Conservation (phyloP, 2,113 vertebrate species). For the Tylochromis polylepis region DNA sequence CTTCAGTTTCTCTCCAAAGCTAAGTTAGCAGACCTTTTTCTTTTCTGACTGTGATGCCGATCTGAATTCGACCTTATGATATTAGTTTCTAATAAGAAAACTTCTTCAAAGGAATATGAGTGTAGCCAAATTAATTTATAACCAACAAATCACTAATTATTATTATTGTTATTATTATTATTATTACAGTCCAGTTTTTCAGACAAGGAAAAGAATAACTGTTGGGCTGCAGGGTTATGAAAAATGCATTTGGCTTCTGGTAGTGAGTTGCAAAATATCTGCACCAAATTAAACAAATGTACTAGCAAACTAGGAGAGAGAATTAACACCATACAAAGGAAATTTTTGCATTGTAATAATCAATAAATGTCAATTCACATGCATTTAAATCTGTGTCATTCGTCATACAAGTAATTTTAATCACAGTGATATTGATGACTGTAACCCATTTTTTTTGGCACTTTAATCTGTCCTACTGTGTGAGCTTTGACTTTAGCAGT, state of each 20-base stretch:
- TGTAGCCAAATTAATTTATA: not conserved
- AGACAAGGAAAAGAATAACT: not conserved
- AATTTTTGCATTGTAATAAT: not conserved
- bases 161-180: rapidly evolving
- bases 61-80: not conserved
- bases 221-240: not conserved
- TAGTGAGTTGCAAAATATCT: no score
- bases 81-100: not conserved
- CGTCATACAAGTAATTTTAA: not conserved
- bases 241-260: not conserved
- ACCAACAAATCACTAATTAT: not conserved
- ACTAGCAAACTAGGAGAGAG: not conserved
- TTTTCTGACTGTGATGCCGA: not conserved
- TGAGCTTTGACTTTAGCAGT: no score
- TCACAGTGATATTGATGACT: not conserved
- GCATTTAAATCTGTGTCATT: not conserved
- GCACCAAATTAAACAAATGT: not conserved
- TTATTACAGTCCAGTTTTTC: not conserved
- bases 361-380: not conserved
- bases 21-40: not conserved
- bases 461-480: no score
- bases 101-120: not conserved
- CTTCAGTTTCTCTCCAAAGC: not conserved
- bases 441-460: no score
- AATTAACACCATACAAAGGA: not conserved